Percentiles rank a stretch among this genome's conserved stretches.
Conservation (phyloP, 2,113 vertebrate genomes). For the Onychostoma macrolepis region DNA sequence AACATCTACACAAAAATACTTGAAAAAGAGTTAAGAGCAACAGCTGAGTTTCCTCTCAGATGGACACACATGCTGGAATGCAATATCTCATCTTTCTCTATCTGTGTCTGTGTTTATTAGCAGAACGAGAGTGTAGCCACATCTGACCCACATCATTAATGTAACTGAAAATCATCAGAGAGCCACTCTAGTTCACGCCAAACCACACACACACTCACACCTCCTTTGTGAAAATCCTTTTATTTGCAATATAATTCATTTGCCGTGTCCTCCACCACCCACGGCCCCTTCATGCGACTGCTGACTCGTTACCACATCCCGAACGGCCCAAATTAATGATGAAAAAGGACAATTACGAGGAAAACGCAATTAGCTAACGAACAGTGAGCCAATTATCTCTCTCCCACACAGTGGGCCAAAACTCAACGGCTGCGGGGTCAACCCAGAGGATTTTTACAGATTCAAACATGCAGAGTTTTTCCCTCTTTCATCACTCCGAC, state of each 20-base stretch:
- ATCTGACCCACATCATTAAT: slow-evolving; percentile 23
- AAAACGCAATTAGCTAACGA: slow-evolving; percentile 49
- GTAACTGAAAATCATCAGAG: slow-evolving; percentile 8
- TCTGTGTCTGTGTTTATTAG: slow-evolving; percentile 7
- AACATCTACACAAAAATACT: neutral
- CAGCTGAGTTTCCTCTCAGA: neutral
- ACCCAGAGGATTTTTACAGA: slow-evolving; percentile 22
- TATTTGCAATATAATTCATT: slow-evolving; percentile 19
- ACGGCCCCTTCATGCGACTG: slow-evolving; percentile 2
- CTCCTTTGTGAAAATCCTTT: slow-evolving; percentile 15
- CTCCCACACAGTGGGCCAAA: slow-evolving; percentile 28
- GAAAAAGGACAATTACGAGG: slow-evolving; percentile 41
- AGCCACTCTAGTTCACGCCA: neutral
- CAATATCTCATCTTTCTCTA: neutral
- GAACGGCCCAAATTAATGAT: slow-evolving; percentile 30
- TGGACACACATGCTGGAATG: neutral
- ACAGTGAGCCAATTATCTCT: slow-evolving; percentile 31
- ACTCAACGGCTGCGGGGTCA: slow-evolving; percentile 31
- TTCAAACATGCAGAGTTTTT: neutral
- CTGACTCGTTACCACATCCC: slow-evolving; percentile 22
- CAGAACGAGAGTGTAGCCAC: neutral
- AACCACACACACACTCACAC: slow-evolving; percentile 6
- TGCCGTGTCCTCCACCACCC: slow-evolving; percentile 13
- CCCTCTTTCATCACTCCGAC: neutral
- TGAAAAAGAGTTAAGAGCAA: neutral